Base-by-base conservation (phyloP, 2,113 vertebrate species). In the Scomber japonicus region DNA sequence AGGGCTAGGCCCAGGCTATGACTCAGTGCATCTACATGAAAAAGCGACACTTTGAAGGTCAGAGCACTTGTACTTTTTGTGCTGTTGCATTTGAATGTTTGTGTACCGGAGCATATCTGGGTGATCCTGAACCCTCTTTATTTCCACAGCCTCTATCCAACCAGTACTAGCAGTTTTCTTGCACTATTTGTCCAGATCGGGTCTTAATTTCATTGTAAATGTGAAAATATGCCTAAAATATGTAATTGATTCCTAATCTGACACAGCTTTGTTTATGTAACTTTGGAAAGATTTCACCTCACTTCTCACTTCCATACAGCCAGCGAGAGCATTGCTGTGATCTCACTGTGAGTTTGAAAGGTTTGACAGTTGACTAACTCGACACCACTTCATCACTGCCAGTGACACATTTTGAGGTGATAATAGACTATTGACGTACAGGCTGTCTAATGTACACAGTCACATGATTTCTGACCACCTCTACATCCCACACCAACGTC, bases 1-100 rank as follows among this genome's bases (percentile, higher is more conserved):
- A 49, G 53, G n/a, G 15, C 49, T 45, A 17, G 59, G 56, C 50
- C 11, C 1, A 2, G 30, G 16, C 62, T 71, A 14, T 87, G 89
- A 87, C 71, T 88, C 82, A 90, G 73, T 15, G 48, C 19, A 68
- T 59, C 60, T 68, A 16, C 72, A 75, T 85, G 11, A 75, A 3
- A 74, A 67, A 82, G 59, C 15, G 40, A 24, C 72, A 53, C 4
- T 57, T 21, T 64, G 46, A 68, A 72, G 61, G 53, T 78, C 53
- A n/a, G 19, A 65, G 48, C 5, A 12, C n/a, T 61, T 56, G 40
- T n/a, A 35, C 31, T 6, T 54, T 54, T 40, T 57, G 55, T 71
- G 49, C 59, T 74, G 30, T 7, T 63, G 55, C 24, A 63, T 73
- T 77, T 81, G 44, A 62, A 56, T 53, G 53, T 55, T 8, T 24